phyloP scores from a whole-genome alignment of 2,113 vertebrate genomes.

The Tympanuchus pallidicinctus region DNA sequence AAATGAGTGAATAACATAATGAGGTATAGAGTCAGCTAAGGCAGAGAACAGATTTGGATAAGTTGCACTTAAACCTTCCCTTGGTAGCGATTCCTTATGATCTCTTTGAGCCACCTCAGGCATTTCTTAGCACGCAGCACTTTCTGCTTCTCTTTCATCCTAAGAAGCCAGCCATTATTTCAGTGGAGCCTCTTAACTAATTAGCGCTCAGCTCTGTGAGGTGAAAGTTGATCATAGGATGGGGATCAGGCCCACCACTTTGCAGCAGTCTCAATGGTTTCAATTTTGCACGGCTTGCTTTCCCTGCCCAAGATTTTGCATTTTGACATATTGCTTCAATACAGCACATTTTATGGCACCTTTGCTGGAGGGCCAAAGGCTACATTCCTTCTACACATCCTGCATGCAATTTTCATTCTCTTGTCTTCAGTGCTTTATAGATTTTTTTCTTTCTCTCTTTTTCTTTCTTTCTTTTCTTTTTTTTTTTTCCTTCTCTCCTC shows the following conservation, averaged over 20 bases:
- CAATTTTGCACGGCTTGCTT: not conserved
- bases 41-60: not conserved
- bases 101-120: not conserved
- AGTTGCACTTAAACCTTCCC: not conserved
- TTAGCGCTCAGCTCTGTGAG: not conserved
- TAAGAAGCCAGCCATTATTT: not conserved
- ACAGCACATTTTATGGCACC: conserved; percentile 22
- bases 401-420: conserved; percentile 44
- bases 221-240: not conserved
- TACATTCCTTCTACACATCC: conserved; percentile 37
- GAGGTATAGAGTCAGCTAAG: not conserved
- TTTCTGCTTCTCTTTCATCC: not conserved
- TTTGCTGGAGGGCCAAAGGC: conserved; percentile 16
- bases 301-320: not conserved
- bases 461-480: not conserved
- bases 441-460: not conserved
- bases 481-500: not conserved
- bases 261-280: not conserved
- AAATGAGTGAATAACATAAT: not conserved
- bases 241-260: not conserved
- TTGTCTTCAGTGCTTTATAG: conserved; percentile 22
- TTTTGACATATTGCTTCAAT: conserved; percentile 53
- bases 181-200: not conserved
- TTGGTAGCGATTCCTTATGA: not conserved
- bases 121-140: not conserved